A percentile compares a stretch with the other conserved stretches of the same genome.
Evolutionary conservation across 2,888 invertebrate genomes (phyloP).

Genomic region (Enchytraeus crypticus): DNA sequence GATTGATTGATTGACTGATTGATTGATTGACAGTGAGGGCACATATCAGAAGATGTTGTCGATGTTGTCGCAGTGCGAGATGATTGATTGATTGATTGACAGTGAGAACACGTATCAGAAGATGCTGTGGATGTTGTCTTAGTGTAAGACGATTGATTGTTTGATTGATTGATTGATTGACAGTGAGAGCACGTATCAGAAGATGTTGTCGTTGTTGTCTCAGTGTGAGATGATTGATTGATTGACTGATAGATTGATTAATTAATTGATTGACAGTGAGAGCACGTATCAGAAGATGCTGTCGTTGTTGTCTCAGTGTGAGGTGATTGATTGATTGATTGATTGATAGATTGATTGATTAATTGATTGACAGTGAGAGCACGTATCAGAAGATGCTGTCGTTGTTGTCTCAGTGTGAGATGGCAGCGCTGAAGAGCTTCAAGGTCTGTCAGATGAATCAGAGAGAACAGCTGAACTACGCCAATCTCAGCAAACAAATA

Average conservation of each 20-base stretch:
- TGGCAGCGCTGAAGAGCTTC: constrained; percentile 73
- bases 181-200: background rate
- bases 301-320: no score
- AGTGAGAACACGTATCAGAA: background rate
- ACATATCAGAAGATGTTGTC: background rate
- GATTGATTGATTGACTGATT: background rate
- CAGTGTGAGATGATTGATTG: no score
- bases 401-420: constrained; percentile 77
- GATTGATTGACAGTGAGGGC: background rate
- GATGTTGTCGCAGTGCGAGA: no score
- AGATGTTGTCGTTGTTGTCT: no score
- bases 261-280: background rate
- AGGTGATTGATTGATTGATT: background rate
- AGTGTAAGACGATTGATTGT: no score
- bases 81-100: background rate
- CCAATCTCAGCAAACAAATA: constrained; percentile 65
- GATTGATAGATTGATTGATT: background rate
- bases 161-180: background rate
- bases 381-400: constrained; percentile 71
- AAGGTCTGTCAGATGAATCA: constrained; percentile 71
- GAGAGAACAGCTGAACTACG: constrained; percentile 74
- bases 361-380: constrained; percentile 44
- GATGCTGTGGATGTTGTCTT: no score
- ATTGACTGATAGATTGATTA: background rate
- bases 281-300: background rate